Base-by-base conservation (phyloP, 2,888 invertebrate species). In the Apoderus coryli region DNA sequence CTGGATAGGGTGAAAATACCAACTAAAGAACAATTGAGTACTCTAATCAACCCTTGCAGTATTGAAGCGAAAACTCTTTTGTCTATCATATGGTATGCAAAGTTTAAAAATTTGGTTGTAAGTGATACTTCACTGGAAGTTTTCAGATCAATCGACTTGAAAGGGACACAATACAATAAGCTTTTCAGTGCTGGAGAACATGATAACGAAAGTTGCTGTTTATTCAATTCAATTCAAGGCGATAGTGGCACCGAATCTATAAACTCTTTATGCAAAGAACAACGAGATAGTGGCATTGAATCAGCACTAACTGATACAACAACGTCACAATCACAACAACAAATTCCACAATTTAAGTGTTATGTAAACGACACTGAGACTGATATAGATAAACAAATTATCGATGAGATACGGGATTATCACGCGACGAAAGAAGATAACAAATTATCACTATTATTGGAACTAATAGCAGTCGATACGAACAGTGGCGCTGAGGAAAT, bases 371-470 rank as follows among this genome's bases (percentile, higher is more conserved):
- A 33, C 6, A 27, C 19, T 4, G 30, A 29, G 3, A 6, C 24
- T 3, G 34, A 36, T n/a, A n/a, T 13, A 3, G 31, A 27, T 19
- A 3, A 37, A 13, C 39, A 43, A 14, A 34, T 46, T 22, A 30
- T 34, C 16, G 34, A 39, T 4, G 48, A 46, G 34, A 48, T 47
- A 10, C 29, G 34, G 3, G 37, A 43, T 27, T 46, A 47, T 33
- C 39, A 48, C 27, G 40, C 35, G 6, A 42, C 28, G 3, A 46
- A 48, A 27, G 45, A 45, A 30, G 45, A 46, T 7, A 42, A 42
- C 12, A 47, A 44, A 43, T 35, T 47, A 33, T 47, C 47, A 4
- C 34, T 49, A 12, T 45, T 49, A 45, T 44, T 46, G 45, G 48
- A 49, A 30, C 23, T 49, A 22, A 43, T 48, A 10, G 35, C 25